Evolutionary conservation across 2,113 vertebrate species (phyloP).

Genomic region (Daubentonia madagascariensis): DNA sequence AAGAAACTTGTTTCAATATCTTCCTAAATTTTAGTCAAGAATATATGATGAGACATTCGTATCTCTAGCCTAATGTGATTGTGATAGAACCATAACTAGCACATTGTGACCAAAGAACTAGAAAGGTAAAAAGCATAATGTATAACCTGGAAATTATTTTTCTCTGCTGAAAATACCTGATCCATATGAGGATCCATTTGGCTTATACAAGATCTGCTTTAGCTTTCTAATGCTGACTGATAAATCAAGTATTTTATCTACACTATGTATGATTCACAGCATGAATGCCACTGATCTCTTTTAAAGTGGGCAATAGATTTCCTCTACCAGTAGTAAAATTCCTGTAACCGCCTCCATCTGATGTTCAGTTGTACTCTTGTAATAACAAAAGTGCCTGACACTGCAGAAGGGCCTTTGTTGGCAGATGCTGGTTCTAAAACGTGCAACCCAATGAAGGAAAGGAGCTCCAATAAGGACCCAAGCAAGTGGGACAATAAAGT

Average conservation of each 20-base stretch:
- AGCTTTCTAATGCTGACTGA: neutral
- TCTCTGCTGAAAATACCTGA: neutral
- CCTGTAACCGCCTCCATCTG: neutral
- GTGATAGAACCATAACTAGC: neutral
- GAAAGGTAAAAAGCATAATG: neutral
- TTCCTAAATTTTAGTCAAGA: conserved; percentile 26
- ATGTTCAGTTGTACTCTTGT: neutral
- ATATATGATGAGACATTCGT: neutral
- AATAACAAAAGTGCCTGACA: neutral
- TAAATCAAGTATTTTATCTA: neutral
- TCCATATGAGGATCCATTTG: neutral
- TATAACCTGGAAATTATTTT: neutral
- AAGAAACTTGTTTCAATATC: conserved; percentile 28
- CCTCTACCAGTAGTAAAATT: neutral
- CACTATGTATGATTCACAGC: neutral
- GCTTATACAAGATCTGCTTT: neutral
- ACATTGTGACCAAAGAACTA: neutral
- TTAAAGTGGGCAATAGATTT: neutral
- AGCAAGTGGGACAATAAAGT: neutral
- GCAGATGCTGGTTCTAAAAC: neutral
- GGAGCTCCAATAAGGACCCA: neutral
- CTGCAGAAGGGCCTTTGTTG: neutral
- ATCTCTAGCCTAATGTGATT: neutral
- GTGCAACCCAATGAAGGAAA: neutral
- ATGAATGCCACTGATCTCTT: neutral